Evolutionary conservation across 2,888 invertebrate species (phyloP), one percentile per base, ranked within the genome.

Genomic region (Rotaria socialis): DNA sequence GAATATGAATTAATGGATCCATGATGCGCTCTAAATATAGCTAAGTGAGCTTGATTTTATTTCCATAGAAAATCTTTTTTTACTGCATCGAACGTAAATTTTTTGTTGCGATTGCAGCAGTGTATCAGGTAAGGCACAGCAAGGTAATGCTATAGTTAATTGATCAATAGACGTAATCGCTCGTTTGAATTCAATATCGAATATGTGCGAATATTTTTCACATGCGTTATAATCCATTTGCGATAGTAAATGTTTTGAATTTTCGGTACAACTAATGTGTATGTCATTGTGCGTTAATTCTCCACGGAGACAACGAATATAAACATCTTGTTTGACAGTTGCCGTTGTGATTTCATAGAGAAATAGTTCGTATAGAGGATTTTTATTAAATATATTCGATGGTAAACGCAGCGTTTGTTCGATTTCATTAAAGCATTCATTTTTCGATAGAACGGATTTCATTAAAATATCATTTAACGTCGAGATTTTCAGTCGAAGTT

Each of bases 101-200:
- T 75, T 6, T 47, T 22, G 75, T 43, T 75, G 75, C 22, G n/a
- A 22, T 43, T 16, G 19, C 7, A 27, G 67, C 27, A 27, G 8
- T 27, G 8, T 14, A 11, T 22, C 5, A 27, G 75, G 43, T 24
- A 75, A 2, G 4, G 41, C 1, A 75, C 43, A 75, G 47, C 75
- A 75, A 7, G 75, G 75, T 22, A 75, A 2, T 22, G 75, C 75
- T 10, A 75, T 47, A 10, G 47, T 43, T 75, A 75, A 43, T 47
- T 75, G 75, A 75, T 75, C 75, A 22, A 43, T 19, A 19, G 75
- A 75, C 8, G 75, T 75, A 75, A 75, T 75, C 2, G n/a, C 75
- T 47, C 75, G 43, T 75, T 75, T 75, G n/a, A 75, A 75, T 24
- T 75, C n/a, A 75, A 75, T 75, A 75, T 75, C 75, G 24, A 43